These are phyloP conservation scores for Mormyrus proboscirostris DNA, from an alignment of 2,797 vertebrate genomes.

Conservation along the genomic window DNA sequence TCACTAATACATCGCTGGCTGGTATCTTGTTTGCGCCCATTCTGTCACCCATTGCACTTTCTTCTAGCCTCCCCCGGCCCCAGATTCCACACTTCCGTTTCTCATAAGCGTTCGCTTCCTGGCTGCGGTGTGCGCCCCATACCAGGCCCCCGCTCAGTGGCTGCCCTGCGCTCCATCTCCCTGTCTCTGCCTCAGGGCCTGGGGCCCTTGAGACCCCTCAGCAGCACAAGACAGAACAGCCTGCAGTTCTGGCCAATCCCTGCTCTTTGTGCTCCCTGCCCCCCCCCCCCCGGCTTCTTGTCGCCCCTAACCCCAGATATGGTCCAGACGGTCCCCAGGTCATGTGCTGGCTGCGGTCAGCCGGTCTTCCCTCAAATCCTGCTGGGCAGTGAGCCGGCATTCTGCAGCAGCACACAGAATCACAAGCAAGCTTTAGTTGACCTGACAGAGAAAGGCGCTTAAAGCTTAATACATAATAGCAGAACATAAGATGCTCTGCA, in stretches of 20 bases:
- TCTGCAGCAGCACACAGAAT: background rate
- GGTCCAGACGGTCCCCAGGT: background rate
- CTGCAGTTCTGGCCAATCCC: slow-evolving; percentile 14
- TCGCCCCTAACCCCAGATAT: slow-evolving; percentile 15
- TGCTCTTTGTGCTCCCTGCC: slow-evolving; percentile 5
- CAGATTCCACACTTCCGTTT: background rate
- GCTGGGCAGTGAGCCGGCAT: background rate
- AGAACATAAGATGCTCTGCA: background rate
- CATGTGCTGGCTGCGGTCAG: background rate
- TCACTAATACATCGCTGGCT: background rate
- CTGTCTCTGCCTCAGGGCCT: slow-evolving; percentile 11
- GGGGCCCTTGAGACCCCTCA: slow-evolving; percentile 10
- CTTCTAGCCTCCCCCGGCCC: background rate
- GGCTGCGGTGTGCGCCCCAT: background rate
- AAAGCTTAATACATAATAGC: background rate
- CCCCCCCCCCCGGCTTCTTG: slow-evolving; percentile 12
- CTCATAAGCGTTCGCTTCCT: background rate
- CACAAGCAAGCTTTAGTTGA: background rate
- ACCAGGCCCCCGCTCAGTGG: background rate
- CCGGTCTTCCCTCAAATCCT: background rate
- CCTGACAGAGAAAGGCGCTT: background rate
- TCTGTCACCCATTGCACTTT: background rate
- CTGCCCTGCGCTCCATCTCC: slow-evolving; percentile 10
- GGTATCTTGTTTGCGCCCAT: background rate
- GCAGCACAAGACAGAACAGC: slow-evolving; percentile 6